These are phyloP conservation scores for Dastarcus helophoroides DNA, from an alignment of 2,888 invertebrate genomes.

Conservation along the genomic window DNA sequence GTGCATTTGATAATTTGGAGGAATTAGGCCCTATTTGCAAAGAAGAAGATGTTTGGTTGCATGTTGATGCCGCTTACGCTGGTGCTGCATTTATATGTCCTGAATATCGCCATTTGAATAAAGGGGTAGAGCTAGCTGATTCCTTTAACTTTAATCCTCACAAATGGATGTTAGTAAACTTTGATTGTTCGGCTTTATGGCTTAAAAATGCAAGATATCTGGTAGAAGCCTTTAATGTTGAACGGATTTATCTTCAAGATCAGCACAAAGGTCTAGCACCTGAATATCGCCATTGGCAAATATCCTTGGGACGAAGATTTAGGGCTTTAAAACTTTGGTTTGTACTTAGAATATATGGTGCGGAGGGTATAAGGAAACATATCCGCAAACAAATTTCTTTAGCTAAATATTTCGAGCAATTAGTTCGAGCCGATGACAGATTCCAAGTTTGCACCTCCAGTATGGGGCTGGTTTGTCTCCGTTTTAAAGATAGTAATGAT, in stretches of 20 bases:
- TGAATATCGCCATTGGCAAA: conserved; percentile 74
- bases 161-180: conserved; percentile 92
- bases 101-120: conserved; percentile 59
- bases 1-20: conserved; percentile 82
- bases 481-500: conserved; percentile 62
- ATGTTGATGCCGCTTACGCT: conserved; percentile 95
- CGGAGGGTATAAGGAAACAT: conserved; percentile 65
- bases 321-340: conserved; percentile 89
- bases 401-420: conserved; percentile 67
- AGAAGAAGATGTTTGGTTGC: conserved; percentile 71
- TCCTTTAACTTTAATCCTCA: conserved; percentile 93
- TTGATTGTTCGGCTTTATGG: conserved; percentile 93
- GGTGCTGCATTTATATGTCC: conserved; percentile 86
- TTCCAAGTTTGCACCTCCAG: conserved; percentile 57
- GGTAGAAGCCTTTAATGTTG: conserved; percentile 82
- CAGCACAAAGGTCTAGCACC: conserved; percentile 51
- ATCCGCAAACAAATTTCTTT: conserved; percentile 64
- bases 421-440: conserved; percentile 58
- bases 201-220: conserved; percentile 72
- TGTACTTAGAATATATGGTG: conserved; percentile 72
- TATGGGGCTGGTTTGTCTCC: conserved; percentile 74
- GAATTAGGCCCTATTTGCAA: conserved; percentile 77
- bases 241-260: conserved; percentile 81
- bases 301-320: conserved; percentile 79
- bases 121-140: conserved; percentile 68